Evolutionary conservation across 1,140 invertebrate genomes (phyloP).

Genomic region (Conus betulinus): DNA sequence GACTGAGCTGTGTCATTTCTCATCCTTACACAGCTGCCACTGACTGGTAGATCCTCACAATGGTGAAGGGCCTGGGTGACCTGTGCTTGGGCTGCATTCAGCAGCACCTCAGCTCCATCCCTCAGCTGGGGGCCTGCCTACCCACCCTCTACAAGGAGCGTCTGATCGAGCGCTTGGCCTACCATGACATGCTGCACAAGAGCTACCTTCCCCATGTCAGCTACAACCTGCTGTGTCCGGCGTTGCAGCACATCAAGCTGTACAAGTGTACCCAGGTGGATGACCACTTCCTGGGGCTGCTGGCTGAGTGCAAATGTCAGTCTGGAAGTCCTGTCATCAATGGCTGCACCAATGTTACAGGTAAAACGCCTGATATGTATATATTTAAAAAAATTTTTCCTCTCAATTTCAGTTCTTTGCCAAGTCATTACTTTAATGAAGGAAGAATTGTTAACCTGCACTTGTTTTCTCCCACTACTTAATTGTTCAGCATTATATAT

Average conservation of each 20-base stretch:
- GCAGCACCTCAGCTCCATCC: constrained; percentile 54
- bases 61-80: constrained; percentile 63
- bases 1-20: background rate
- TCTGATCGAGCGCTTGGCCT: constrained; percentile 57
- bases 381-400: no score
- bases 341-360: constrained; percentile 56
- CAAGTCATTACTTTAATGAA: no score
- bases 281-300: constrained; percentile 53
- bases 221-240: constrained; percentile 54
- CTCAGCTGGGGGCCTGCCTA: constrained; percentile 48
- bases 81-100: constrained; percentile 59
- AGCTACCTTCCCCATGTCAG: constrained; percentile 54
- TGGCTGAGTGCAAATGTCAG: constrained; percentile 52
- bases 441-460: no score
- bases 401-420: no score
- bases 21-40: background rate
- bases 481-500: no score
- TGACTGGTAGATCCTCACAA: constrained; percentile 11
- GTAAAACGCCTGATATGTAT: constrained; percentile 31
- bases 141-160: constrained; percentile 65
- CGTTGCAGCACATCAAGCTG: constrained; percentile 56
- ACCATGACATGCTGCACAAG: constrained; percentile 60
- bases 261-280: constrained; percentile 63
- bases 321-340: constrained; percentile 56
- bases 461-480: no score